These are phyloP conservation scores for Phataginus tricuspis DNA, from an alignment of 2,797 vertebrate genomes.

Conservation along the genomic window DNA sequence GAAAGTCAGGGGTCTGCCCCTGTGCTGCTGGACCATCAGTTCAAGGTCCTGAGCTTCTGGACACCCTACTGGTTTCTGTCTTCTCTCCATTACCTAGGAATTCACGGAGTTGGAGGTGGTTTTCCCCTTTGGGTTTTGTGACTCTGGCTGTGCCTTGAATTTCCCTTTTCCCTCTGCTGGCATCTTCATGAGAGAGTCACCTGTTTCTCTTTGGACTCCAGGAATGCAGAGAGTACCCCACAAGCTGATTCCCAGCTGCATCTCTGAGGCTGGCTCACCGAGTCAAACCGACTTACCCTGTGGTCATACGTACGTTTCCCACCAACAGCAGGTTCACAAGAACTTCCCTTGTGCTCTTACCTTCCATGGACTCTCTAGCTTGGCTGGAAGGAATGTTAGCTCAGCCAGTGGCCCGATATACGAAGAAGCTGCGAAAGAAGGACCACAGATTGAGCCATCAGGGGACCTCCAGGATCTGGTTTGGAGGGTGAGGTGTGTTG, in stretches of 20 bases:
- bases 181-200: not conserved
- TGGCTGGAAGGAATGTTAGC: not conserved
- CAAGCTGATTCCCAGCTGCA: rapidly evolving
- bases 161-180: not conserved
- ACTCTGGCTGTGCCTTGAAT: not conserved
- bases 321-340: not conserved
- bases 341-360: rapidly evolving
- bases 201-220: not conserved
- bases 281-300: rapidly evolving
- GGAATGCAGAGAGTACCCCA: not conserved
- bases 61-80: not conserved
- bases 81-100: not conserved
- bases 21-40: rapidly evolving
- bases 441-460: rapidly evolving
- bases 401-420: rapidly evolving
- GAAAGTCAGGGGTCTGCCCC: not conserved
- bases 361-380: rapidly evolving
- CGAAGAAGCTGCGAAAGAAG: not conserved
- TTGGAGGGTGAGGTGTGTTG: rapidly evolving
- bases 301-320: not conserved
- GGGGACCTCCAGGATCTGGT: not conserved
- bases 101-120: not conserved
- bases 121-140: rapidly evolving
- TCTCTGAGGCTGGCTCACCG: not conserved
- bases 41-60: not conserved